Evolutionary conservation across 2,888 invertebrate genomes (phyloP).

Genomic region (Cantharis lateralis): DNA sequence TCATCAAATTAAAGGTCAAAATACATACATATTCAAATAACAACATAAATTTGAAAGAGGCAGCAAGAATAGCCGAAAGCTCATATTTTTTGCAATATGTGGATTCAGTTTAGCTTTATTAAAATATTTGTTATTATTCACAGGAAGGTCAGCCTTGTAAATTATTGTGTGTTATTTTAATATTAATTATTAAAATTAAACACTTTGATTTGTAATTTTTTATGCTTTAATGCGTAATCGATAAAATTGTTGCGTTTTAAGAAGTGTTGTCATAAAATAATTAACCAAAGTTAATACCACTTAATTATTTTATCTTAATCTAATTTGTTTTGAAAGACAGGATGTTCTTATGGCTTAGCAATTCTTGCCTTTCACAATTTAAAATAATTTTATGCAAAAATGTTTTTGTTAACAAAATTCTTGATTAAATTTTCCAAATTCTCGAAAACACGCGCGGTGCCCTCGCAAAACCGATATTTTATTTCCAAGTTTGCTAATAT

Average conservation of each 20-base stretch:
- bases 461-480: too few species aligned
- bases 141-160: not conserved
- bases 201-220: not conserved
- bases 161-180: not conserved
- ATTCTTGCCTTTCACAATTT: not conserved
- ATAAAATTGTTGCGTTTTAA: not conserved
- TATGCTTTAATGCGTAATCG: not conserved
- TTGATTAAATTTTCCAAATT: not conserved
- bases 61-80: too few species aligned
- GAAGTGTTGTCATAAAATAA: not conserved
- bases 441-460: not conserved
- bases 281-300: not conserved
- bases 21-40: too few species aligned
- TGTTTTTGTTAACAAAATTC: not conserved
- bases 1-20: too few species aligned
- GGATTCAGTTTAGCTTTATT: not conserved
- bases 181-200: not conserved
- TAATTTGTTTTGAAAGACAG: not conserved
- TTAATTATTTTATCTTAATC: conserved; percentile 1
- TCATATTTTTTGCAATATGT: not conserved
- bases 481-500: not conserved
- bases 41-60: too few species aligned
- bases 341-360: not conserved
- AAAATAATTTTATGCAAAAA: not conserved
- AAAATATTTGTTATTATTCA: not conserved